Evolutionary conservation across 2,113 vertebrate genomes (phyloP), one percentile per base, ranked within the genome.

Genomic region (Oncorhynchus mykiss): DNA sequence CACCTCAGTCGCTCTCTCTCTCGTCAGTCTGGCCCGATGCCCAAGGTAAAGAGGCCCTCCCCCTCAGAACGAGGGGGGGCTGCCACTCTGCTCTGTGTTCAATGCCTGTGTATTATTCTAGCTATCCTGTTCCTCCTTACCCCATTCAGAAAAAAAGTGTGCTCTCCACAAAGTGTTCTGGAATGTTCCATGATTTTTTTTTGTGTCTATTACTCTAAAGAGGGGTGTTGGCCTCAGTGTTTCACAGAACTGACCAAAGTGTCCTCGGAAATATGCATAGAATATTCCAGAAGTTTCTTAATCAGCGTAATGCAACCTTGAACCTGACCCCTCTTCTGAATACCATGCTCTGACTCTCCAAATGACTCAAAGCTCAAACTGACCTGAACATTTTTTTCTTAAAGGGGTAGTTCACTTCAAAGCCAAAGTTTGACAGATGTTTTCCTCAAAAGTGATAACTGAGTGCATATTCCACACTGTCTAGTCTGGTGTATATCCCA

Each of bases 31-130:
- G 90, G 89, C 89, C 91, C 88, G 85, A 87, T 91, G 91, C 87
- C 87, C 75, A 92, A 94, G 93, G 93, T 94, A 94, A 94, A 93
- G 86, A 88, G 84, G 89, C 80, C 82, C 78, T 85, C 86, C 87
- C 85, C 87, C 81, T 86, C 85, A 77, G 75, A 78, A 78, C 81
- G 78, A 79, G 77, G 75, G 84, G 86, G 80, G 82, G 87, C 81
- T 81, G 85, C 85, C 84, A 79, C 80, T 84, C 84, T 92, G 86
- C 86, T 90, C 82, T 90, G 22, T 92, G 80, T 92, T 87, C 54
- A 85, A 83, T 92, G 87, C 82, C 84, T 90, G 80, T 91, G 76
- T 89, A 74, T 85, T 83, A 81, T 80, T 85, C 69, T 85, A 85
- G 82, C 77, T 86, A 71, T 78, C 79, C 85, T 84, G 70, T 74